Evolutionary conservation across 2,113 vertebrate species (phyloP), one percentile per base, ranked within the genome.

Genomic region (Puma concolor): DNA sequence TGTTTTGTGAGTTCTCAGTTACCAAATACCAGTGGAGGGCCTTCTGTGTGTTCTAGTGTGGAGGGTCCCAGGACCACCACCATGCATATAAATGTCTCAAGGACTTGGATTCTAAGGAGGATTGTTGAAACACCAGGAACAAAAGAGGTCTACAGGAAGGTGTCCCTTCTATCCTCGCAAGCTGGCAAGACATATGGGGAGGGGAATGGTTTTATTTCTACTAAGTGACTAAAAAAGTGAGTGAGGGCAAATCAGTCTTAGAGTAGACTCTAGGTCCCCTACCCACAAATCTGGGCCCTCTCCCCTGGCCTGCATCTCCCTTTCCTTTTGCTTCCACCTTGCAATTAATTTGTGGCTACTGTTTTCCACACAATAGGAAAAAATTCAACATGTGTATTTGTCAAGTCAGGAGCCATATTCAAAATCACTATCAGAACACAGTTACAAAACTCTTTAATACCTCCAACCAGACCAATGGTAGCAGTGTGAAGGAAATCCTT

Each of bases 381-480:
- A 95, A 96, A 93, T 87, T 41, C 79, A 95, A 27, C 72, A 76
- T 90, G 27, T 87, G 19, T 81, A 48, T 95, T 57, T 82, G 13
- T 91, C 80, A 90, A 91, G 33, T 60, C 54, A 33, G 80, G 14
- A 92, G 63, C 76, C 44, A 19, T 57, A 97, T 96, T 97, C 96
- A 95, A 95, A 95, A 97, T 72, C 27, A 23, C 19, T 57, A 12
- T 5, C 41, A 81, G 57, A 77, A 92, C 83, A 88, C 82, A 69
- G 66, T 94, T 52, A n/a, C 11, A 27, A 60, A 96, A 91, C 16
- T 74, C 93, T 81, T 31, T n/a, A 86, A 48, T 2, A 1, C 52
- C 23, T 84, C 79, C 92, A 64, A 7, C 66, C 95, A 98, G 72
- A 97, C 96, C 97, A 96, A 95, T 93, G 79, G 2, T 27, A 71